phyloP scores from a whole-genome alignment of 2,797 vertebrate species.

The Luscinia luscinia region DNA sequence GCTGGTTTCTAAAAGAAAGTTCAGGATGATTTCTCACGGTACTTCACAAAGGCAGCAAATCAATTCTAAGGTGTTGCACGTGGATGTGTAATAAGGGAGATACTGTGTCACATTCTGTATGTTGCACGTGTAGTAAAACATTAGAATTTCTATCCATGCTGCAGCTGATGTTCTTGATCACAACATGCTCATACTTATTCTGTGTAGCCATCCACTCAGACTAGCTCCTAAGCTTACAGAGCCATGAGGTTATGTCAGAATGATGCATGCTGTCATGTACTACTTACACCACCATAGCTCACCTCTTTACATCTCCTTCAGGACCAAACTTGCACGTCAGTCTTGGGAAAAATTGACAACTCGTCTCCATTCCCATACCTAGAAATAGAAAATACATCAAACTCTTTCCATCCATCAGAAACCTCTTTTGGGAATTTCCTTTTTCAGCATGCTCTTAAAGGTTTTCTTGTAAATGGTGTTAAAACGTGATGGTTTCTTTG shows the following conservation, averaged over 20 bases:
- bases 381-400: conserved; percentile 48
- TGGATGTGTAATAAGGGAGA: background rate
- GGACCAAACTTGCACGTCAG: background rate
- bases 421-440: conserved; percentile 32
- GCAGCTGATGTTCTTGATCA: background rate
- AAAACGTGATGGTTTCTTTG: background rate
- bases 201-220: background rate
- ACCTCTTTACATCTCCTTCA: conserved; percentile 18
- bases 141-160: background rate
- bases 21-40: background rate
- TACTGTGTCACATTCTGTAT: background rate
- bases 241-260: background rate
- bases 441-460: conserved; percentile 25
- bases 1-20: background rate
- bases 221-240: background rate
- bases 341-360: background rate
- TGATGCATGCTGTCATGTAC: background rate
- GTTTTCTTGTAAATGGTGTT: conserved; percentile 38
- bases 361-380: background rate
- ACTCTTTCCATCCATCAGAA: conserved; percentile 25
- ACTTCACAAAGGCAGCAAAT: background rate
- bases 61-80: background rate
- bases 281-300: background rate
- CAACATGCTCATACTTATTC: background rate
- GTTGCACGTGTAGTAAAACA: background rate